Evolutionary conservation across 1,140 invertebrate genomes (phyloP).

Genomic region (Drosophila micromelanica): DNA sequence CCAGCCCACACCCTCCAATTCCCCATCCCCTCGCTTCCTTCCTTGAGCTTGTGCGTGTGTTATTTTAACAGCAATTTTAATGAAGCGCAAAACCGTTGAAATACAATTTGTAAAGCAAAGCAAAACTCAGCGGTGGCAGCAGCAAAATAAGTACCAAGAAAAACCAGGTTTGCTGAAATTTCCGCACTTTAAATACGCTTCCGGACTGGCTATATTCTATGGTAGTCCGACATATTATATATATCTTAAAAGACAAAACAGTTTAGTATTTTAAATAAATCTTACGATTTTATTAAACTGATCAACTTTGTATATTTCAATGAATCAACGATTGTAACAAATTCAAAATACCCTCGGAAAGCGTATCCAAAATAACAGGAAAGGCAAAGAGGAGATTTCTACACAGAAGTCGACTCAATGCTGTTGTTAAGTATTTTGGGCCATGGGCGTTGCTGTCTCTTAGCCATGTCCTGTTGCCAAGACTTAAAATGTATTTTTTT

Average conservation of each 20-base stretch:
- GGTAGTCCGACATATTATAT: too few relatives aligned
- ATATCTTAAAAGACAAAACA: too few relatives aligned
- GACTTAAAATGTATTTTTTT: slow-evolving; percentile 46
- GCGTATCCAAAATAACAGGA: slow-evolving; percentile 10
- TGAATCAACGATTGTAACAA: background rate
- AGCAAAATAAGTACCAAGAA: slow-evolving; percentile 8
- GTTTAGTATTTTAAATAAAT: too few relatives aligned
- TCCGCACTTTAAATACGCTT: too few relatives aligned
- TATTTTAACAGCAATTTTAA: slow-evolving; percentile 83
- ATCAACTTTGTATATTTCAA: too few relatives aligned
- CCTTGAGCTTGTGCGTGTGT: slow-evolving; percentile 69
- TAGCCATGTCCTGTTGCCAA: slow-evolving; percentile 43
- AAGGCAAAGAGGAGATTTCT: slow-evolving; percentile 4
- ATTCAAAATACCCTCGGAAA: background rate
- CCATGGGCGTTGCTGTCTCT: slow-evolving; percentile 4
- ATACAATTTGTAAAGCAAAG: slow-evolving; percentile 76
- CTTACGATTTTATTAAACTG: too few relatives aligned
- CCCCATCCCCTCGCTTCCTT: slow-evolving; percentile 2
- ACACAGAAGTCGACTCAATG: slow-evolving; percentile 6
- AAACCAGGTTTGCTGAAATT: background rate
- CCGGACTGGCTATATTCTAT: too few relatives aligned
- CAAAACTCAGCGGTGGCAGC: slow-evolving; percentile 20
- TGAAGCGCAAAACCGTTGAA: slow-evolving; percentile 81
- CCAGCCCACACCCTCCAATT: background rate
- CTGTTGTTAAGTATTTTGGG: slow-evolving; percentile 17